phyloP scores from a whole-genome alignment of 2,797 vertebrate genomes.

The Ctenochaetus hawaiiensis region DNA sequence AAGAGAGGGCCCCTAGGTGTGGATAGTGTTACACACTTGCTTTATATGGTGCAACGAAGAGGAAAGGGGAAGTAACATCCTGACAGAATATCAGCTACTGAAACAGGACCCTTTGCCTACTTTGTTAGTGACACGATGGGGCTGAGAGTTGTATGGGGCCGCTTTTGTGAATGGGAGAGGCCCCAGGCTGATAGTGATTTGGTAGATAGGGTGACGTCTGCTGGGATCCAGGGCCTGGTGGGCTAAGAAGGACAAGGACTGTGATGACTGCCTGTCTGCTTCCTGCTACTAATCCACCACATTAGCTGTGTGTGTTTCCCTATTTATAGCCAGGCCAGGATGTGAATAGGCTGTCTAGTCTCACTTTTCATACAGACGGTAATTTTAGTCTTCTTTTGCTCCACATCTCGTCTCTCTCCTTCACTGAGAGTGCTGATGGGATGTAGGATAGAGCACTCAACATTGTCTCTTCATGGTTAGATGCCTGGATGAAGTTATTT shows the following conservation, averaged over 20 bases:
- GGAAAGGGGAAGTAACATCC: slow-evolving; percentile 74
- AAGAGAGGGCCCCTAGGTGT: slow-evolving; percentile 66
- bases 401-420: slow-evolving; percentile 63
- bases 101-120: slow-evolving; percentile 72
- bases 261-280: slow-evolving; percentile 86
- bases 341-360: slow-evolving; percentile 85
- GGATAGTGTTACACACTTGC: slow-evolving; percentile 72
- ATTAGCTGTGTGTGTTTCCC: slow-evolving; percentile 80
- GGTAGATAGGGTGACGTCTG: slow-evolving; percentile 85
- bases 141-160: slow-evolving; percentile 58
- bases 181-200: slow-evolving; percentile 80
- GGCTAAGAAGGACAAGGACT: slow-evolving; percentile 70
- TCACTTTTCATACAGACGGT: slow-evolving; percentile 86
- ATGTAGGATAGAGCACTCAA: slow-evolving; percentile 49
- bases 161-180: slow-evolving; percentile 81
- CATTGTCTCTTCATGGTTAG: slow-evolving; percentile 23
- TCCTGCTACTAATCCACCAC: slow-evolving; percentile 86
- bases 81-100: slow-evolving; percentile 80
- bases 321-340: slow-evolving; percentile 87
- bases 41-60: slow-evolving; percentile 68
- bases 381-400: slow-evolving; percentile 83
- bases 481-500: slow-evolving; percentile 30
- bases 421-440: slow-evolving; percentile 61
- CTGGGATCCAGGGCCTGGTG: slow-evolving; percentile 74
- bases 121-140: slow-evolving; percentile 67